These are phyloP conservation scores for Arenaria interpres DNA, from an alignment of 2,113 vertebrate species.

Conservation along the genomic window DNA sequence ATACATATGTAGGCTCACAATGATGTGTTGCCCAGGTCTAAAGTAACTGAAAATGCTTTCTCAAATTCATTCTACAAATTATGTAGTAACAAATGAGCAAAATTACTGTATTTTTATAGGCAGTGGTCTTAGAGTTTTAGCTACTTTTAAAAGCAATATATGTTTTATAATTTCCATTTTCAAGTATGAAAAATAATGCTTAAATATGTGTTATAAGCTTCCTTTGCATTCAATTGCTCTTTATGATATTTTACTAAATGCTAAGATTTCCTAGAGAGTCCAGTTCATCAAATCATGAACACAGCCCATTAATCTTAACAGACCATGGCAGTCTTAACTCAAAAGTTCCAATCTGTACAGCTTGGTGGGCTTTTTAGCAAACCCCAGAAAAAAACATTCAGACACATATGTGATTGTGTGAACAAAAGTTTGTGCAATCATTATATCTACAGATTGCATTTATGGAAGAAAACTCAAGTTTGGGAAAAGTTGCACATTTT, in stretches of 20 bases:
- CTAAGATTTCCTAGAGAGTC: background rate
- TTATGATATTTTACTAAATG: background rate
- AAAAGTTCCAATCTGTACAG: background rate
- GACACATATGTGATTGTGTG: background rate
- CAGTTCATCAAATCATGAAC: background rate
- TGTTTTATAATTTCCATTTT: background rate
- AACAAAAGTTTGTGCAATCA: background rate
- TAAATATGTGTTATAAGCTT: background rate
- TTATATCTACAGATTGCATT: background rate
- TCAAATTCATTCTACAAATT: background rate
- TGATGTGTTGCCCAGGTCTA: accelerated
- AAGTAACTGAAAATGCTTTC: background rate
- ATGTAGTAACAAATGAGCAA: background rate
- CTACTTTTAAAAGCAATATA: background rate
- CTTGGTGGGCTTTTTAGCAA: background rate
- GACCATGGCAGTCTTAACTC: background rate
- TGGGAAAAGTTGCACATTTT: background rate
- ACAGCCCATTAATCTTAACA: background rate
- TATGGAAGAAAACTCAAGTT: background rate
- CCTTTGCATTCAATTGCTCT: background rate
- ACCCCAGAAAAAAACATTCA: background rate
- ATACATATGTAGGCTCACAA: background rate
- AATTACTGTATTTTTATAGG: background rate
- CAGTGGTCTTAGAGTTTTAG: background rate
- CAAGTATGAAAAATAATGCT: background rate